These are phyloP conservation scores for Hirtodrosophila trivittata DNA, from an alignment of 2,888 invertebrate genomes.

Conservation along the genomic window DNA sequence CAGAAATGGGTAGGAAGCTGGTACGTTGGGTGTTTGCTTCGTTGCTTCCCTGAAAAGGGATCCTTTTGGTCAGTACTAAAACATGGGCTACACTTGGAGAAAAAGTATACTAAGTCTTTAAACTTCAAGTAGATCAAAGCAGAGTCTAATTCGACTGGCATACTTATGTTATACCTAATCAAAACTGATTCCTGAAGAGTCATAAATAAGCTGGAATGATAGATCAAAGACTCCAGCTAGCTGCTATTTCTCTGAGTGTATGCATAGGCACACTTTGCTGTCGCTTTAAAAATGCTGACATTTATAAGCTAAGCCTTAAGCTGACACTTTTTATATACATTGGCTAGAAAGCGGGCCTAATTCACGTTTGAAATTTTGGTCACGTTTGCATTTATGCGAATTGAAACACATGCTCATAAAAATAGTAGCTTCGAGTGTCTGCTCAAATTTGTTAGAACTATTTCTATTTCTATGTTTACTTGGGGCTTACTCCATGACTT, in stretches of 20 bases:
- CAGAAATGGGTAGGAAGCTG: conserved; percentile 12
- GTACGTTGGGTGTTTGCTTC: conserved; percentile 18
- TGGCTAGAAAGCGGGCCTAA: conserved; percentile 7
- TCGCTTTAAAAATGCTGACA: conserved; percentile 1
- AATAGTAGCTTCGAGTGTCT: conserved; percentile 27
- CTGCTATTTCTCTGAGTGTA: no score
- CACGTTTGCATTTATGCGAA: conserved; percentile 58
- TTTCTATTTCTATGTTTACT: conserved; percentile 3
- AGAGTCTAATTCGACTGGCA: no score
- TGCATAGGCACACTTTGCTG: no score
- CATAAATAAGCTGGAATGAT: no score
- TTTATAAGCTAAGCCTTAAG: conserved; percentile 24
- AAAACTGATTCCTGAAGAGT: no score
- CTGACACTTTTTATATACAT: conserved; percentile 31
- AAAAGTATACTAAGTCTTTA: no score
- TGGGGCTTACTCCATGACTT: not conserved
- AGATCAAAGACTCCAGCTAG: no score
- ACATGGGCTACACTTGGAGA: not conserved
- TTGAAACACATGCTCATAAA: conserved; percentile 57
- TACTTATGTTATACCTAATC: no score
- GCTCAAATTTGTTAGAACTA: conserved; percentile 25
- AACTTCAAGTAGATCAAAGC: no score
- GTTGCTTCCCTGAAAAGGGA: conserved; percentile 27
- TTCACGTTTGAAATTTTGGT: conserved; percentile 35
- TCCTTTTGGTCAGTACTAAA: not conserved